These are phyloP conservation scores for Petrocephalus sullivani DNA, from an alignment of 2,797 vertebrate species.

Conservation along the genomic window DNA sequence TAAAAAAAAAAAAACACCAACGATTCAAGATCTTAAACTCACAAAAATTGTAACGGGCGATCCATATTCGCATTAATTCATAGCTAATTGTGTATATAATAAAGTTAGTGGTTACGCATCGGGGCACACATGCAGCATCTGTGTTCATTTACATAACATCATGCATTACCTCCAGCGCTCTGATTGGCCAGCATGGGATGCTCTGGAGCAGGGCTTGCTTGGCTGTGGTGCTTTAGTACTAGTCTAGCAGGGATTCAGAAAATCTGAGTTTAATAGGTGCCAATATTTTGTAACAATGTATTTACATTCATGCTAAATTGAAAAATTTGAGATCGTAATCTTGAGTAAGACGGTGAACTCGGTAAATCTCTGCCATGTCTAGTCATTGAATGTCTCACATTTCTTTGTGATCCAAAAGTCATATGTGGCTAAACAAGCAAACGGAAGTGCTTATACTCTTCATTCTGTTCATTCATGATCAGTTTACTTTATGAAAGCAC, in stretches of 20 bases:
- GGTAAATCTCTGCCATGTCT: neutral
- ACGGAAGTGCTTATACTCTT: neutral
- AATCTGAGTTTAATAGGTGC: neutral
- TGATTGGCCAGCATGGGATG: neutral
- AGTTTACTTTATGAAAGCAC: neutral
- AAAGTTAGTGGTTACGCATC: neutral
- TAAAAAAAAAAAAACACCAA: neutral
- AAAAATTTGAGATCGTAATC: neutral
- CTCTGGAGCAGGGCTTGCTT: neutral
- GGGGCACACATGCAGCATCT: neutral
- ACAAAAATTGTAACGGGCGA: neutral
- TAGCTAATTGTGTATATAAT: neutral
- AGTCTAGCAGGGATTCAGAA: neutral
- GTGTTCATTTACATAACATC: slow-evolving; percentile 1
- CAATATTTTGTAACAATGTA: neutral
- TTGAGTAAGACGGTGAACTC: neutral
- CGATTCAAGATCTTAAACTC: neutral
- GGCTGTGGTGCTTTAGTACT: neutral
- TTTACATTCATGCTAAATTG: neutral
- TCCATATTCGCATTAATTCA: neutral
- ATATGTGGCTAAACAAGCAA: neutral
- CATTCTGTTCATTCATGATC: neutral
- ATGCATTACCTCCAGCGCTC: neutral
- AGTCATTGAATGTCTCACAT: neutral
- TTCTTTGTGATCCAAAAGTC: neutral